phyloP scores from a whole-genome alignment of 2,113 vertebrate genomes.

The Puntigrus tetrazona region DNA sequence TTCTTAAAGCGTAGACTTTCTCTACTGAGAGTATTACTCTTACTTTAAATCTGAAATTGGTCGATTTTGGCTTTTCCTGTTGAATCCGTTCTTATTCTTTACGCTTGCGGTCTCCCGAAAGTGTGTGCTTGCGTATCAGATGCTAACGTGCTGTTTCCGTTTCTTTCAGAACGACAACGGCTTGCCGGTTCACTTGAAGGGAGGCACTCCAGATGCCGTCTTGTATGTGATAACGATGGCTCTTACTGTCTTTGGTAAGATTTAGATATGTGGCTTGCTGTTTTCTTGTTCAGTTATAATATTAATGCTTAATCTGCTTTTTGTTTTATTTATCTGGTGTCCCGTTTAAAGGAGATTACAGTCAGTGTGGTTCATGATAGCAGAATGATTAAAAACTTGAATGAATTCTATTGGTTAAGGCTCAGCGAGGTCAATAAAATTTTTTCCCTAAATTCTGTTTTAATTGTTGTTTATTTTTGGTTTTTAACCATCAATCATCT shows the following conservation, averaged over 20 bases:
- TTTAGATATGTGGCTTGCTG: neutral
- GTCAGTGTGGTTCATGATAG: neutral
- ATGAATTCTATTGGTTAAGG: neutral
- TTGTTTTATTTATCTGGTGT: neutral
- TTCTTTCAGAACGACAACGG: conserved; percentile 82
- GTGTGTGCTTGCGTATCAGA: neutral
- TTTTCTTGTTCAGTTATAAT: neutral
- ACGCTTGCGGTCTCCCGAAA: neutral
- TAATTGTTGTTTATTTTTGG: no score
- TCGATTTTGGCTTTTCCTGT: neutral
- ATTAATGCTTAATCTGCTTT: neutral
- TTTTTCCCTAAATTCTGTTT: no score
- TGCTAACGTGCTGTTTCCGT: neutral
- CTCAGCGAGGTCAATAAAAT: neutral
- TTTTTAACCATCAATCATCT: no score
- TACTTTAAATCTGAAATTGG: neutral
- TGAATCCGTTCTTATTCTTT: neutral
- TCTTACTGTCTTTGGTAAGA: conserved; percentile 80
- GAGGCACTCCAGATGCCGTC: conserved; percentile 75
- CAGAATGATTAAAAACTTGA: neutral
- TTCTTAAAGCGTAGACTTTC: neutral
- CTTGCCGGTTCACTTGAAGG: conserved; percentile 84
- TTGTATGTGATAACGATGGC: conserved; percentile 78
- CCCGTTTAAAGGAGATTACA: neutral
- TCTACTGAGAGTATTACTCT: neutral